A percentile compares a stretch with the other conserved stretches of the same genome.
Evolutionary conservation across 2,113 vertebrate species (phyloP).

Genomic region (Casuarius casuarius): DNA sequence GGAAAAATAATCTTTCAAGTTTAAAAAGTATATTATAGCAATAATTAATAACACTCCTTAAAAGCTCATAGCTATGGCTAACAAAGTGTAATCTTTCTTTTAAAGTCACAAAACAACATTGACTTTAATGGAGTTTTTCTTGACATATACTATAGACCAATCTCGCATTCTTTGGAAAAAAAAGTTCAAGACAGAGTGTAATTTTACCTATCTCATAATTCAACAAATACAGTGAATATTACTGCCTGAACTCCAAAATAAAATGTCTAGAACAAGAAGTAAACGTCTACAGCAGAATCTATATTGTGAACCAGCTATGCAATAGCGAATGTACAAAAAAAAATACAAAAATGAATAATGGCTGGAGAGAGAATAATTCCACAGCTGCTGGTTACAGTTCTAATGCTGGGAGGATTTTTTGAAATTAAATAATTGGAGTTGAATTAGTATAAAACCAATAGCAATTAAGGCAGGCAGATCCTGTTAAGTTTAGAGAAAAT

Average conservation of each 20-base stretch:
- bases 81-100: not conserved
- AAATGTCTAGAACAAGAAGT: not conserved
- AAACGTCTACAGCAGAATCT: not conserved
- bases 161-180: not conserved
- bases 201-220: not conserved
- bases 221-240: not conserved
- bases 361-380: not conserved
- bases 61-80: not conserved
- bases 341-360: rapidly evolving
- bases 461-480: not conserved
- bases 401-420: not conserved
- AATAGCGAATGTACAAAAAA: not conserved
- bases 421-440: not conserved
- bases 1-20: not conserved
- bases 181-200: not conserved
- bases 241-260: not conserved
- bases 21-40: not conserved
- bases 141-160: not conserved
- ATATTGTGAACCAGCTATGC: not conserved
- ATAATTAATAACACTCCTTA: constrained; percentile 17
- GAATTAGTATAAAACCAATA: not conserved
- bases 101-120: not conserved
- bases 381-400: not conserved
- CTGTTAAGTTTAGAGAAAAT: not conserved
- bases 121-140: not conserved